phyloP scores from a whole-genome alignment of 1,140 invertebrate genomes.

The Stegodyphus mimosarum region DNA sequence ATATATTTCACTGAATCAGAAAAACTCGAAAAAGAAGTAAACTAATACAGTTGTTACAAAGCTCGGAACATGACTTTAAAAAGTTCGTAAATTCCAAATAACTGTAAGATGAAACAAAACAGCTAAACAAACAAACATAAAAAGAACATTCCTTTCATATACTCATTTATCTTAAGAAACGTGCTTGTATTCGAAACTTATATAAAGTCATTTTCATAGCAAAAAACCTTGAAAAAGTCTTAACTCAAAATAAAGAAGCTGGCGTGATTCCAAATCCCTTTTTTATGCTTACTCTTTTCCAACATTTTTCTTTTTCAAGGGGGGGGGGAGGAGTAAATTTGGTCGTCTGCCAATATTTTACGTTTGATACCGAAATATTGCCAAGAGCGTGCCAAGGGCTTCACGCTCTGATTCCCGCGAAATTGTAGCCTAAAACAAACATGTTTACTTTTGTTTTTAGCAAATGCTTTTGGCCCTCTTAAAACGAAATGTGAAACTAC shows the following conservation, averaged over 20 bases:
- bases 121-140: neutral
- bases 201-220: no score
- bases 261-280: slow-evolving; percentile 1
- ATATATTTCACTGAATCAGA: no score
- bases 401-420: slow-evolving; percentile 7
- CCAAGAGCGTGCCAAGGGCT: slow-evolving; percentile 46
- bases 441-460: neutral
- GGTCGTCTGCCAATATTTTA: slow-evolving; percentile 25
- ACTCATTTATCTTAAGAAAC: neutral
- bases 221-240: no score
- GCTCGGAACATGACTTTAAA: no score
- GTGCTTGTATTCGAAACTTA: no score
- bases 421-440: neutral
- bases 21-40: no score
- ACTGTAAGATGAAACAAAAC: neutral
- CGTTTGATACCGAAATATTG: slow-evolving; percentile 23
- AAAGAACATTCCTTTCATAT: neutral
- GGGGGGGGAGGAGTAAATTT: neutral
- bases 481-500: no score
- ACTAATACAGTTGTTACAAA: no score
- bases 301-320: neutral
- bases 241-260: neutral
- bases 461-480: neutral
- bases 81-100: neutral
- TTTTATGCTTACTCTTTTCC: neutral